Evolutionary conservation across 1,140 invertebrate genomes (phyloP), one percentile per base, ranked within the genome.

Genomic region (Asobara japonica): DNA sequence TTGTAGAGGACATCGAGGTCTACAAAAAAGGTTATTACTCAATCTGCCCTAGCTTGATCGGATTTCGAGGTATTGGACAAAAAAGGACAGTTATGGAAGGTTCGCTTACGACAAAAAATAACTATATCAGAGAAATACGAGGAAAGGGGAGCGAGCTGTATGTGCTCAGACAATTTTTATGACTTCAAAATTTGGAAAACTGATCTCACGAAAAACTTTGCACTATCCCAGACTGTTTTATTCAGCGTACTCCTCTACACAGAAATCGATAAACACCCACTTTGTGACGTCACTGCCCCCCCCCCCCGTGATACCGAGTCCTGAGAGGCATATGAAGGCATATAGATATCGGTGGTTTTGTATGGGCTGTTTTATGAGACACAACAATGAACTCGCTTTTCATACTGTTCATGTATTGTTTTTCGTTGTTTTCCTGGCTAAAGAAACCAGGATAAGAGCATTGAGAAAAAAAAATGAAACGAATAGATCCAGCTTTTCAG

Each of bases 241-340:
- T 56, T 56, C 22, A 56, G 22, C 25, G 13, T 11, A 56, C 51
- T 56, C 51, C 64, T 8, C 10, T 5, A 6, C 25, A 10, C 33
- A 10, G 27, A 67, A 29, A 67, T 67, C 65, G 65, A 67, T 67
- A 67, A 29, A 48, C 64, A 25, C 33, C n/a, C 25, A 25, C 13
- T 8, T 29, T 30, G 56, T 69, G 51, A 69, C 68, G 68, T 62
- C 67, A 69, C 67, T n/a, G 29, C 36, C 60, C 65, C 33, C 16
- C 25, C 2, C 36, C 60, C 65, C 33, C 16, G 13, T 3, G 30
- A 36, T 22, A 60, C 45, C 20, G 13, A 13, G 30, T 36, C 33
- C 33, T 41, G 16, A 61, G 16, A 11, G 22, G 22, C 11, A 36
- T 36, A 36, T 5, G 31, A 6, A 27, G 51, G 51, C 51, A 56